These are phyloP conservation scores for Hozukius guyotensis DNA, from an alignment of 2,797 vertebrate genomes.

Conservation along the genomic window DNA sequence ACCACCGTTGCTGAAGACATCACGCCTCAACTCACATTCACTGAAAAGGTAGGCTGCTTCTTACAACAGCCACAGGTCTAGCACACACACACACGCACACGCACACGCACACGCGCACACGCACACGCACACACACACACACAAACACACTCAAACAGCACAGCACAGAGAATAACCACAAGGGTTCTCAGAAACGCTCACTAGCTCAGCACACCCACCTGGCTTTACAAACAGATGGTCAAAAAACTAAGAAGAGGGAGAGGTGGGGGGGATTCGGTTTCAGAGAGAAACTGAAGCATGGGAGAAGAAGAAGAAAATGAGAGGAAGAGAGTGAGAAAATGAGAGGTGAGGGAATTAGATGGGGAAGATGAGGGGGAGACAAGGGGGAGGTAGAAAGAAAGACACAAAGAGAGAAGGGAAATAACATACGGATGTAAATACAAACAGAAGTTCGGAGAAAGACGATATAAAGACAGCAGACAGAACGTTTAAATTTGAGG, in stretches of 20 bases:
- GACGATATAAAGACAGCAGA: not conserved
- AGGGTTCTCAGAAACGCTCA: constrained; percentile 75
- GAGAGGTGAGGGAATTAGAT: constrained; percentile 15
- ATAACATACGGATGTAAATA: not conserved
- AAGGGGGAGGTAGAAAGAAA: not conserved
- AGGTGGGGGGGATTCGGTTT: not conserved
- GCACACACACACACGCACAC: not conserved
- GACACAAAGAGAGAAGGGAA: constrained; percentile 15
- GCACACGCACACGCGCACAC: not conserved
- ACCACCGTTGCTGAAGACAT: constrained; percentile 39
- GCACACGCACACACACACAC: not conserved
- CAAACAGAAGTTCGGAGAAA: not conserved
- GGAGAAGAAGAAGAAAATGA: not conserved
- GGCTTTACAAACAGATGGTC: constrained; percentile 64
- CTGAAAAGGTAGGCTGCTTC: constrained; percentile 71
- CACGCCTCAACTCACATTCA: constrained; percentile 54
- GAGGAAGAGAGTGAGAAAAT: constrained; percentile 12
- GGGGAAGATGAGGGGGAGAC: constrained; percentile 18
- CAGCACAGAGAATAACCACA: constrained; percentile 62
- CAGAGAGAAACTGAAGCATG: constrained; percentile 15
- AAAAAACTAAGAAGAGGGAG: constrained; percentile 14
- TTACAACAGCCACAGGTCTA: constrained; percentile 53
- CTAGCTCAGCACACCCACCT: constrained; percentile 64
- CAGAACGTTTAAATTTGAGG: not conserved
- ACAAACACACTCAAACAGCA: not conserved